phyloP scores from a whole-genome alignment of 2,797 vertebrate species.

The Falco novaeseelandiae region DNA sequence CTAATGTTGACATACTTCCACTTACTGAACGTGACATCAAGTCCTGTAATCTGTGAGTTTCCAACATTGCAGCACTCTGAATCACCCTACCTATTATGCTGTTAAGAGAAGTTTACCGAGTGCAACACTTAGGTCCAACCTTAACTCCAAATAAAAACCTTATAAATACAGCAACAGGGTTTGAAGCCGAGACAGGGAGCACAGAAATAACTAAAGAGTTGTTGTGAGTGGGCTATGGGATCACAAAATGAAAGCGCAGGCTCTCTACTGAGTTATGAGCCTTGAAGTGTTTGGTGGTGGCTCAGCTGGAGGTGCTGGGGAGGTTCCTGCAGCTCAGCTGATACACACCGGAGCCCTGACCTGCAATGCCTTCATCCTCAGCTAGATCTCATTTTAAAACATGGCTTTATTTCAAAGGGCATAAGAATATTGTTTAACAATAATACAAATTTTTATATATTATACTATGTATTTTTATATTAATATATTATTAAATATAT shows the following conservation, averaged over 20 bases:
- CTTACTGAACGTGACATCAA: not conserved
- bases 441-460: not conserved
- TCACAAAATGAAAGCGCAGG: not conserved
- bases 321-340: not conserved
- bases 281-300: not conserved
- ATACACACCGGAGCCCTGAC: not conserved
- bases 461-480: no score
- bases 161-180: no score
- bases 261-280: not conserved
- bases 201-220: not conserved
- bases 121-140: not conserved
- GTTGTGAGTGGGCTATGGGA: not conserved
- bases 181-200: not conserved
- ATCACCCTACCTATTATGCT: not conserved
- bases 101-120: not conserved
- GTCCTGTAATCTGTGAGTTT: not conserved
- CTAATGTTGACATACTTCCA: not conserved
- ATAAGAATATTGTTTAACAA: not conserved
- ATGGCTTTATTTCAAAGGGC: not conserved
- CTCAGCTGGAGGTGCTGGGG: not conserved
- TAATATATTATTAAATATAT: no score
- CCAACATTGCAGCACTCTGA: conserved; percentile 30
- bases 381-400: not conserved
- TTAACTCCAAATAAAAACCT: not conserved
- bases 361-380: not conserved